Base-by-base conservation (phyloP, 2,888 invertebrate species). In the Automeris io region DNA sequence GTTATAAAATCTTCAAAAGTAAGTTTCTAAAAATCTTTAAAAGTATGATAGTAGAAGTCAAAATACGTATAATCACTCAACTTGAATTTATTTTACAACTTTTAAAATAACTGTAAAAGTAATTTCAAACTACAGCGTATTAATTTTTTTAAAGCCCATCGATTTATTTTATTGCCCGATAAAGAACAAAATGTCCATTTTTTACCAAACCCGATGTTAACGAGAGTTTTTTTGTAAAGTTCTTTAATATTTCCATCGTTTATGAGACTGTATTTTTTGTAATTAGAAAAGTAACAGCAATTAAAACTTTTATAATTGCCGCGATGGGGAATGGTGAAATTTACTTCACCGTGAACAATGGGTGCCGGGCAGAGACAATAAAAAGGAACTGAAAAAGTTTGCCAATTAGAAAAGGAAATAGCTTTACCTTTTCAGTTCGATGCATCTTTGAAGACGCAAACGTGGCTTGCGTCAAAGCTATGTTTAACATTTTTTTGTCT, bases 291-390 rank as follows among this genome's bases (percentile, higher is more conserved):
- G 83, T 81, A 76, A 61, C 69, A 74, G 74, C 80, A 79, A 83
- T 85, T 85, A 82, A 85, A 85, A 85, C 81, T 85, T 85, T 82
- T 81, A 81, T 81, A 82, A 82, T 82, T 79, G 82, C 81, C 69
- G 70, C 61, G 73, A 80, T 77, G 77, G 72, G 58, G 60, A 67
- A 71, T 70, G 64, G 65, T 75, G 62, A 77, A 74, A 76, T 82
- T 81, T 80, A 72, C 76, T 78, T 70, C 69, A 54, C 65, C 63
- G 70, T 76, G 79, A 80, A 81, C 80, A 81, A 78, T 81, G 75
- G 70, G 59, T 60, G 74, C 66, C 68, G 67, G 67, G 65, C 70
- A 69, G 63, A 73, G 75, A 78, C 75, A 78, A 76, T 81, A 77
- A 80, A 82, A 79, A 77, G 63, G 65, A 64, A 60, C 73, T 71